phyloP scores from a whole-genome alignment of 1,140 invertebrate genomes.

The Epicauta chinensis region DNA sequence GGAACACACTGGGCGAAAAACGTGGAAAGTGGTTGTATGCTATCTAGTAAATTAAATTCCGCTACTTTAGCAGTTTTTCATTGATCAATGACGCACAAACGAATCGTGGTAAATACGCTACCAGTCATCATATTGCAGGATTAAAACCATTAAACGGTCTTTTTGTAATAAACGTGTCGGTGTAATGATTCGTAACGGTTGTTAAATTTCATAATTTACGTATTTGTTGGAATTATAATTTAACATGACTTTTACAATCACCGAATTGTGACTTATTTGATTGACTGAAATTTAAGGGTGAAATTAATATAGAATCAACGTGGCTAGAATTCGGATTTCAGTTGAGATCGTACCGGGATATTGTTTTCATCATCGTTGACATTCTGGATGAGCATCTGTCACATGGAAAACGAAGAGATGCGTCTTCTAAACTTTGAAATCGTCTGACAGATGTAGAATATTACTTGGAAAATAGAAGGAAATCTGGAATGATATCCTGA shows the following conservation, averaged over 20 bases:
- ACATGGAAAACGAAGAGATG: background rate
- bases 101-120: slow-evolving; percentile 15
- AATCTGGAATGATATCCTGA: background rate
- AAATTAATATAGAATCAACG: no score
- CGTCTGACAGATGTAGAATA: background rate
- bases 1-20: background rate
- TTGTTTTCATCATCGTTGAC: background rate
- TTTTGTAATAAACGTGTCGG: no score
- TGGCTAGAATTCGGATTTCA: no score
- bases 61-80: slow-evolving; percentile 12
- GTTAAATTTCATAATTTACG: no score
- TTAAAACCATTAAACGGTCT: background rate
- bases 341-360: no score
- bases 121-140: slow-evolving; percentile 9
- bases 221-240: no score
- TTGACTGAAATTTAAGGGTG: no score
- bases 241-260: no score
- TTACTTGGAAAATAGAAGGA: background rate
- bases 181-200: no score
- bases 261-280: background rate
- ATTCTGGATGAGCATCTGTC: background rate
- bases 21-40: slow-evolving; percentile 1
- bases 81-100: slow-evolving; percentile 14
- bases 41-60: slow-evolving; percentile 17
- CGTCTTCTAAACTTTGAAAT: background rate